These are phyloP conservation scores for Hypercompe scribonia DNA, from an alignment of 2,888 invertebrate genomes.

Conservation along the genomic window DNA sequence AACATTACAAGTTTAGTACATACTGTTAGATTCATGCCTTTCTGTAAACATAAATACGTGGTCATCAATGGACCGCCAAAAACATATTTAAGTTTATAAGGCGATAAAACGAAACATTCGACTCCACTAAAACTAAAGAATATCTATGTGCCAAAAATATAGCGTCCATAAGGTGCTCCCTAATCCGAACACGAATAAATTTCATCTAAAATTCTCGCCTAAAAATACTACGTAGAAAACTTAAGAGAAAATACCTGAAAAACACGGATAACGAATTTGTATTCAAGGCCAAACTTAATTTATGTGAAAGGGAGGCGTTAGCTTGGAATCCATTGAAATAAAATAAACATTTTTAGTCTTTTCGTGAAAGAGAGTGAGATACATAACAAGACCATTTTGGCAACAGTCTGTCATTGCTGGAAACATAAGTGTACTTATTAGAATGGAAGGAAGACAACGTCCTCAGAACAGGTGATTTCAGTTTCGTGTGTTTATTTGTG, in stretches of 20 bases:
- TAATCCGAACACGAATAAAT: constrained; percentile 34
- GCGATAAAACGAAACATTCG: not conserved
- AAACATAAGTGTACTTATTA: not conserved
- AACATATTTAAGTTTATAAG: not conserved
- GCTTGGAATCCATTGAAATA: not conserved
- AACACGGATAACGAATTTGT: constrained; percentile 39
- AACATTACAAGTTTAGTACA: no score
- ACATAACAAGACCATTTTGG: not conserved
- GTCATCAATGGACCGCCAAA: not conserved
- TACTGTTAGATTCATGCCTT: no score
- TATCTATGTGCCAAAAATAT: not conserved
- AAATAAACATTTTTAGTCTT: not conserved
- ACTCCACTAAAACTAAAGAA: not conserved
- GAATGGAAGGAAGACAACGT: not conserved
- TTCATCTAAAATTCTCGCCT: constrained; percentile 9
- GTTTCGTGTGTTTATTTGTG: not conserved
- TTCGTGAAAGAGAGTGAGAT: not conserved
- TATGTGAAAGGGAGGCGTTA: constrained; percentile 3
- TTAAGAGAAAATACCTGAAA: constrained; percentile 33
- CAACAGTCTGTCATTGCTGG: not conserved
- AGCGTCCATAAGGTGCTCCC: constrained; percentile 4
- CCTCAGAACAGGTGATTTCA: not conserved
- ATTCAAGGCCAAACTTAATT: not conserved
- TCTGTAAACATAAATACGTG: not conserved
- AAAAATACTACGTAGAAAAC: constrained; percentile 20